Evolutionary conservation across 1,140 invertebrate genomes (phyloP).

Genomic region (Pomacea maculata): DNA sequence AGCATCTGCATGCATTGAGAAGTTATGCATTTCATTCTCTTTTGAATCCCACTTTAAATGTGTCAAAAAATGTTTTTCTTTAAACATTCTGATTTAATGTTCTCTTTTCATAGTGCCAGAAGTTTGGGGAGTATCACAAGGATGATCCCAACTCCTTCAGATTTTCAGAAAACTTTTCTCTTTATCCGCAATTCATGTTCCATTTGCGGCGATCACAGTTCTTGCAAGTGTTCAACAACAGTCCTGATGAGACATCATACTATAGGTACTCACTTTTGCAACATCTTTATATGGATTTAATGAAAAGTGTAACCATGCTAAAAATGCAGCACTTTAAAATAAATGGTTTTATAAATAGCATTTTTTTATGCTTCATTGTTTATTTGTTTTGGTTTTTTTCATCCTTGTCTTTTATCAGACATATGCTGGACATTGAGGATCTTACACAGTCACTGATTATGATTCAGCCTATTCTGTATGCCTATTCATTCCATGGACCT

Average conservation of each 20-base stretch:
- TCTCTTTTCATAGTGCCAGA: constrained; percentile 85
- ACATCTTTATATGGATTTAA: constrained; percentile 10
- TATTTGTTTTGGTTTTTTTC: neutral
- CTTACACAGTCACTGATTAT: constrained; percentile 97
- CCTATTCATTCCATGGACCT: constrained; percentile 97
- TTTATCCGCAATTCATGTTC: constrained; percentile 99
- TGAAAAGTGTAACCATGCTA: neutral
- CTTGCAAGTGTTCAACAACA: constrained; percentile 99
- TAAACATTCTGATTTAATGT: neutral
- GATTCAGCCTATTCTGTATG: constrained; percentile 99
- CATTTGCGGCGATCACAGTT: constrained; percentile 98
- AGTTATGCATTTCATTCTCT: no score
- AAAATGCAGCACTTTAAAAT: neutral
- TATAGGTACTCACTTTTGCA: constrained; percentile 76
- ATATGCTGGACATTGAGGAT: constrained; percentile 95
- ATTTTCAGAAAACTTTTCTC: constrained; percentile 93
- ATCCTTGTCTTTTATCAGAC: constrained; percentile 70
- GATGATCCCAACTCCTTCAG: constrained; percentile 97
- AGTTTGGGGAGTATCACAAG: constrained; percentile 98
- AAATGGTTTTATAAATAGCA: neutral
- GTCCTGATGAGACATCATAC: constrained; percentile 99
- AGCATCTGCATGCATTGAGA: neutral
- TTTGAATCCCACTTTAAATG: no score
- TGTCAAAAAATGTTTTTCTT: neutral
- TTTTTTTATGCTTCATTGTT: neutral